Base-by-base conservation (phyloP, 2,797 vertebrate genomes). In the Octomys mimax region DNA sequence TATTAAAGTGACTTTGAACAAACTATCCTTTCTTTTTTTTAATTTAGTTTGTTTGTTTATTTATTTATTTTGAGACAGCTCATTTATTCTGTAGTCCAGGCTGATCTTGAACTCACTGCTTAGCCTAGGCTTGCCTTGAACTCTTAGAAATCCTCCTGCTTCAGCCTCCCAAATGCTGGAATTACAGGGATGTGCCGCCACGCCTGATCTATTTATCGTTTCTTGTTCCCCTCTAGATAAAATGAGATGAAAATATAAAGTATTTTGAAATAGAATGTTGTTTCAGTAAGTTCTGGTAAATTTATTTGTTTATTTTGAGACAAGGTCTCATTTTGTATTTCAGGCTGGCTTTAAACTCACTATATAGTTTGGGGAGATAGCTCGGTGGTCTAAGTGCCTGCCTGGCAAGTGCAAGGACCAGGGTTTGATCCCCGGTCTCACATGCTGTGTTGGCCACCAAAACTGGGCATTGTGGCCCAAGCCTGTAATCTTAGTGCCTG, bases 221-320 rank as follows among this genome's bases (percentile, higher is more conserved):
- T 82, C 31, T 54, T 95, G 4, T 54, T 95, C 93, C n/a, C 28
- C 26, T 14, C 8, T 87, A 31, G 26, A 39, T 96, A 66, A 87
- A 87, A 81, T 89, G 33, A 75, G 4, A 21, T 95, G 83, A 89
- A 91, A 92, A 36, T 88, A 7, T 71, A 52, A 95, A 64, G 36
- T 78, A 28, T 80, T 96, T 62, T 78, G 66, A 73, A 89, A 79
- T 93, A 88, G 39, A 97, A 54, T 11, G n/a, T 91, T 79, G 12
- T 28, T 86, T 28, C 73, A 95, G 78, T 24, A 95, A 59, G 21
- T 93, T 83, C 62, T 88, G 0, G 6, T 95, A 84, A 91, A 71
- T 94, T 36, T 73, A 78, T 87, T 83, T 96, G 39, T 75, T 75
- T 54, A 54, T 54, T 78, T 78, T 78, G 26, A 78, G 42, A 77